Base-by-base conservation (phyloP, 1,140 invertebrate species). In the Pantala flavescens region DNA sequence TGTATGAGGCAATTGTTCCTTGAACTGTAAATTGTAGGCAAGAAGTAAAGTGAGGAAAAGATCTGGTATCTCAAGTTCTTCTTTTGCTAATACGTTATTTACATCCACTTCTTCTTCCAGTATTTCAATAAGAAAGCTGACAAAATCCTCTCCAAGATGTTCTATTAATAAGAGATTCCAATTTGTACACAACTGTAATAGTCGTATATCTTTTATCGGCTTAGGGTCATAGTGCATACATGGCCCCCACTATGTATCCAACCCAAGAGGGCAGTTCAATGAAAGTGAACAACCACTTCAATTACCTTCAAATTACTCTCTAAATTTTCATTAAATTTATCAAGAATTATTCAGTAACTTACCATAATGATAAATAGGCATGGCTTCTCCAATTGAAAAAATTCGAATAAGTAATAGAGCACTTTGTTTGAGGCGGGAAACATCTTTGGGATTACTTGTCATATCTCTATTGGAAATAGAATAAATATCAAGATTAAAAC, bases 1-100 rank as follows among this genome's bases (percentile, higher is more conserved):
- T 7, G 14, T 16, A 3, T 63, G 49, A 3, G n/a, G n/a, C 5
- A 5, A 12, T 85, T 82, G 21, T 83, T 81, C 81, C 24, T 82
- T 81, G 79, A 95, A 95, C 81, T 97, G 95, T 21, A 97, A 84
- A 84, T 97, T 97, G 80, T 93, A 95, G 0, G 94, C 90, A 23
- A 97, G 84, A 71, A 97, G 86, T 23, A 96, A 82, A 74, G 90
- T 91, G n/a, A 95, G 84, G 78, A 95, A 93, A 74, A 91, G 81
- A 80, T 96, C 93, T 0, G 90, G 89, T 70, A 95, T 89, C 74
- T 86, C 83, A 43, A 81, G 81, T 19, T 76, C 75, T 7, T 79
- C 81, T 16, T 71, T 36, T n/a, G 76, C 74, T 19, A 77, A 75
- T 49, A 76, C 75, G 80, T 95, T 93, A 75, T 93, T 90, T 70